phyloP scores from a whole-genome alignment of 2,888 invertebrate species.

The Trichopoda pennipes region DNA sequence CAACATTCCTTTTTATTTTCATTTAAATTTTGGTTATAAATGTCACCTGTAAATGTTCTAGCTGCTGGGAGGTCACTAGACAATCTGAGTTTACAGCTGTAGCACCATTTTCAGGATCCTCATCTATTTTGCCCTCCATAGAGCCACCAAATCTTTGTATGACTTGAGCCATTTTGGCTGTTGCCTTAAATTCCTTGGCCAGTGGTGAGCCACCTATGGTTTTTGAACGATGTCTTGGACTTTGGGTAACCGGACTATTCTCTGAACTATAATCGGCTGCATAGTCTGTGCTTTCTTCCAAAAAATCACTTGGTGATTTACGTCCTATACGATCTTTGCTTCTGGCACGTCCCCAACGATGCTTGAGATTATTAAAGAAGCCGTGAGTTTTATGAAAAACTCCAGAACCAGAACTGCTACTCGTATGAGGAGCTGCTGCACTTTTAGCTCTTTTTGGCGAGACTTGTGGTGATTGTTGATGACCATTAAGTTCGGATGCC shows the following conservation, averaged over 20 bases:
- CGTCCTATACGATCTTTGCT: constrained; percentile 85
- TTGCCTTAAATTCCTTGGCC: constrained; percentile 78
- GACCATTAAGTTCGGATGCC: constrained; percentile 89
- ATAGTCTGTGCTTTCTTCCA: constrained; percentile 86
- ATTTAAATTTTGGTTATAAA: neutral
- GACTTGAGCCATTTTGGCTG: constrained; percentile 77
- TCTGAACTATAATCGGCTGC: constrained; percentile 91
- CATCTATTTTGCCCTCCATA: constrained; percentile 79
- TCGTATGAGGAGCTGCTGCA: constrained; percentile 84
- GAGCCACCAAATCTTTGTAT: constrained; percentile 78
- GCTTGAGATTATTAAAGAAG: constrained; percentile 90
- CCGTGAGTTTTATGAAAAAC: constrained; percentile 91
- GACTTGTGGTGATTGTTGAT: constrained; percentile 82
- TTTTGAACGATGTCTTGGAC: constrained; percentile 86
- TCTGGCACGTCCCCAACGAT: constrained; percentile 88
- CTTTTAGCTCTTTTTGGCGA: constrained; percentile 82
- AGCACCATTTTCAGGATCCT: constrained; percentile 75
- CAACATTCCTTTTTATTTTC: neutral
- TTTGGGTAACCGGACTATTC: constrained; percentile 87
- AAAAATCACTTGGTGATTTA: constrained; percentile 83
- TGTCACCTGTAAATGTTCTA: constrained; percentile 75
- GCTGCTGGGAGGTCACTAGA: constrained; percentile 70
- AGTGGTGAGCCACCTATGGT: constrained; percentile 82
- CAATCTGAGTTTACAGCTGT: constrained; percentile 36
- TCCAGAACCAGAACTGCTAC: constrained; percentile 81